Evolutionary conservation across 2,113 vertebrate genomes (phyloP).

Genomic region (Xenus cinereus): DNA sequence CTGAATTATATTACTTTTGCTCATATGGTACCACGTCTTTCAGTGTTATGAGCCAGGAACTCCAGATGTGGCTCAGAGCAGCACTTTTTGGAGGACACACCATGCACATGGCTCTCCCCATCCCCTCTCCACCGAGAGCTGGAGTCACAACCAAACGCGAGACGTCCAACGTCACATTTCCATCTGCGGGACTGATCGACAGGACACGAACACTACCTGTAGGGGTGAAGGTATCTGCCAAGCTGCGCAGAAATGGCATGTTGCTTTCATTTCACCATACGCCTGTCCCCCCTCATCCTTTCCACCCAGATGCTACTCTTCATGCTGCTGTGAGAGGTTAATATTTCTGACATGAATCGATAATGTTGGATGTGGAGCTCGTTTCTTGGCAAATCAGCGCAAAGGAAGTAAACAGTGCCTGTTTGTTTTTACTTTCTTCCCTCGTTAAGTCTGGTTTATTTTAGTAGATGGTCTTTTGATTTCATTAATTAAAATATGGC

Average conservation of each 20-base stretch:
- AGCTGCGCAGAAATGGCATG: not conserved
- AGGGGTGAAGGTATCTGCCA: not conserved
- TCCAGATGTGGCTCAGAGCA: not conserved
- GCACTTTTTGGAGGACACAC: not conserved
- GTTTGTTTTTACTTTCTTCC: slow-evolving; percentile 60
- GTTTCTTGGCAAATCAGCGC: slow-evolving; percentile 10
- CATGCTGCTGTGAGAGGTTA: not conserved
- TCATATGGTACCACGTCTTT: not conserved
- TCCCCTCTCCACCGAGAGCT: not conserved
- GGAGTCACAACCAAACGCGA: not conserved
- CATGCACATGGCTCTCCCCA: not conserved
- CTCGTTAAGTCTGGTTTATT: slow-evolving; percentile 52
- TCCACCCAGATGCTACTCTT: not conserved
- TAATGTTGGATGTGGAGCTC: slow-evolving; percentile 5
- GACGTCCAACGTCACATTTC: not conserved
- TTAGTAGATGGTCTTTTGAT: slow-evolving; percentile 54
- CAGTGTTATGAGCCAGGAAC: not conserved
- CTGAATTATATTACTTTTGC: not conserved
- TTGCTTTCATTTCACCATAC: not conserved
- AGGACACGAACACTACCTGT: not conserved
- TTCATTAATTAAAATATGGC: slow-evolving; percentile 40
- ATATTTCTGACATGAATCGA: not conserved
- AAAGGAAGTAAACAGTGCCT: slow-evolving; percentile 26
- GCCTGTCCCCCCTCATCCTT: not conserved
- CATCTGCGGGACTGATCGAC: not conserved